phyloP scores from a whole-genome alignment of 2,797 vertebrate genomes.

The Gephyroberyx darwinii region DNA sequence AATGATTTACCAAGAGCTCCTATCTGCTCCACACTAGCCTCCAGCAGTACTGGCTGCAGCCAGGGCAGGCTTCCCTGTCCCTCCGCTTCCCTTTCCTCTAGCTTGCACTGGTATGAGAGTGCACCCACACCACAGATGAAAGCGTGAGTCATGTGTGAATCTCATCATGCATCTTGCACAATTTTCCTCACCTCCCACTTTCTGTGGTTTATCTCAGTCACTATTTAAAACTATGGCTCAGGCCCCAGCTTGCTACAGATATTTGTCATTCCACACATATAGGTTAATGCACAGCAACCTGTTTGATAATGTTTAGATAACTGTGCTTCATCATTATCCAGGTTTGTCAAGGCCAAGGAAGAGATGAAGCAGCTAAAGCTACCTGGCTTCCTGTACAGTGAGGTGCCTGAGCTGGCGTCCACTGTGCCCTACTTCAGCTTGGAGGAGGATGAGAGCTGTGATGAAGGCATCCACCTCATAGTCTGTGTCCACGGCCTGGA shows the following conservation, averaged over 20 bases:
- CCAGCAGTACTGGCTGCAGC: slow-evolving; percentile 76
- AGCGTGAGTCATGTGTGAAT: slow-evolving; percentile 85
- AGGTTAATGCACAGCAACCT: slow-evolving; percentile 23
- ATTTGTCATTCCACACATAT: slow-evolving; percentile 16
- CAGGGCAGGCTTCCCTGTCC: slow-evolving; percentile 81
- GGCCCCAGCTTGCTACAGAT: slow-evolving; percentile 9
- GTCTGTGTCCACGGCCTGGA: slow-evolving; percentile 98
- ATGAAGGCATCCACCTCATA: slow-evolving; percentile 95
- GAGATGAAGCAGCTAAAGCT: slow-evolving; percentile 93
- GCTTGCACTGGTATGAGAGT: slow-evolving; percentile 90
- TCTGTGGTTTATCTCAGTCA: not conserved
- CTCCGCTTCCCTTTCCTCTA: slow-evolving; percentile 68
- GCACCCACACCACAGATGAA: slow-evolving; percentile 89
- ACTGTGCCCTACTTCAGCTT: slow-evolving; percentile 93
- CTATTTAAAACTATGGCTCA: not conserved
- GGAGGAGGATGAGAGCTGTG: slow-evolving; percentile 91
- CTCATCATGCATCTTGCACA: not conserved
- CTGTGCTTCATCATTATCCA: slow-evolving; percentile 61
- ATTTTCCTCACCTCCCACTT: slow-evolving; percentile 8
- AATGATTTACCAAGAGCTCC: slow-evolving; percentile 82
- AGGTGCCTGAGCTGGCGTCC: slow-evolving; percentile 91
- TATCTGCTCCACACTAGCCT: slow-evolving; percentile 82
- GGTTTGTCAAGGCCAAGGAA: slow-evolving; percentile 95
- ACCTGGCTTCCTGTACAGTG: slow-evolving; percentile 97
- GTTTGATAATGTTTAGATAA: slow-evolving; percentile 12